Conservation (phyloP, 2,113 vertebrate species). For the Mastomys natalensis region DNA sequence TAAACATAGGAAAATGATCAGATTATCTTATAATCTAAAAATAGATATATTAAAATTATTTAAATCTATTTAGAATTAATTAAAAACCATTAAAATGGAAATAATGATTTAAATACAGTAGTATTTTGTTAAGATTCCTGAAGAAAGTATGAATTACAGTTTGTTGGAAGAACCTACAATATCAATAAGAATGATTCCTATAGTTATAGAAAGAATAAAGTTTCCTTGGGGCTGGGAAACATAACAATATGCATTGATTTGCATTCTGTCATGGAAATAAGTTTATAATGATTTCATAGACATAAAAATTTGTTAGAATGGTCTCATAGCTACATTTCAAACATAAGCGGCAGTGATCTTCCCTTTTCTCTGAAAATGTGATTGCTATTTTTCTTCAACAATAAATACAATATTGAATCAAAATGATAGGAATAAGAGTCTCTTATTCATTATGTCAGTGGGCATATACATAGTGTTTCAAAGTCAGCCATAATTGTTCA, state of each 20-base stretch:
- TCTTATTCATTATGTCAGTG: not conserved
- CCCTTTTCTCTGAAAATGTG: not conserved
- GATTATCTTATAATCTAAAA: not conserved
- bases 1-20: not conserved
- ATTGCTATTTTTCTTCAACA: not conserved
- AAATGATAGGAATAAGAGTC: not conserved
- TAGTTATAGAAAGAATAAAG: not conserved
- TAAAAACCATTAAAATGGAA: not conserved
- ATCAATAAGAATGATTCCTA: not conserved
- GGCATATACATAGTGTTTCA: not conserved
- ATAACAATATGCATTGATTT: not conserved
- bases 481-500: not conserved
- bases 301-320: not conserved
- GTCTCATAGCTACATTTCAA: not conserved
- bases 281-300: not conserved
- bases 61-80: not conserved
- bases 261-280: not conserved
- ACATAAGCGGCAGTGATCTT: too few species aligned
- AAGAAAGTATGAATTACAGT: not conserved
- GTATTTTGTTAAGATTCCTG: not conserved
- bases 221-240: not conserved
- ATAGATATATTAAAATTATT: not conserved
- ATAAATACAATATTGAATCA: not conserved
- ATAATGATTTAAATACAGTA: not conserved
- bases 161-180: not conserved